Conservation (phyloP, 37 sponge, comb jelly and placozoan genomes). For the Chondrosia reniformis region DNA sequence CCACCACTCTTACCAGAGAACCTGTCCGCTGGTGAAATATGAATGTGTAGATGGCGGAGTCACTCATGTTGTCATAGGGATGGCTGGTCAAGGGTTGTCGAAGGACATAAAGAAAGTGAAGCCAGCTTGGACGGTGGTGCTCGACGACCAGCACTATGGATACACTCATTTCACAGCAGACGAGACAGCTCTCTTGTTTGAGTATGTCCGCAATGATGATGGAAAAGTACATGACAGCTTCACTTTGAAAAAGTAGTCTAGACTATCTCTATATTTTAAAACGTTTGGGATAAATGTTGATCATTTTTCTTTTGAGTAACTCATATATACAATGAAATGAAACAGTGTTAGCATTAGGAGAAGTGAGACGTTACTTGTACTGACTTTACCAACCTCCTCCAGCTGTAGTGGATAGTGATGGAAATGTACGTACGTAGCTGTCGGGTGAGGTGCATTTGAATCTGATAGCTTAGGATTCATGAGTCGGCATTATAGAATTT, state of each 20-base stretch:
- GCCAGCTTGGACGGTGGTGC: constrained; percentile 18
- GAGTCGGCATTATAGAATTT: too few species aligned
- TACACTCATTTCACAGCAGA: constrained; percentile 51
- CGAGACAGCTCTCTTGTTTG: constrained; percentile 43
- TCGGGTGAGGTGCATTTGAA: too few species aligned
- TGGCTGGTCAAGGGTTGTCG: constrained; percentile 25
- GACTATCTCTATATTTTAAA: background rate
- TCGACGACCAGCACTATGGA: constrained; percentile 64
- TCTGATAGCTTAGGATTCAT: too few species aligned
- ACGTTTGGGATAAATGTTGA: too few species aligned
- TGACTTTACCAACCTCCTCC: too few species aligned
- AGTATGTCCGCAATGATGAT: constrained; percentile 60
- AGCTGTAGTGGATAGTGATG: too few species aligned
- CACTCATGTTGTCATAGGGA: constrained; percentile 27
- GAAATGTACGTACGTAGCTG: too few species aligned
- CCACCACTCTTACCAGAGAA: constrained; percentile 75
- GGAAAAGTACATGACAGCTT: constrained; percentile 39
- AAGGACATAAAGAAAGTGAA: constrained; percentile 8
- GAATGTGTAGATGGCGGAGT: background rate
- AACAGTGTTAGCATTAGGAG: background rate
- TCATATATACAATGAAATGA: background rate
- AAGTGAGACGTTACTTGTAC: too few species aligned
- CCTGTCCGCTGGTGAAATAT: constrained; percentile 47
- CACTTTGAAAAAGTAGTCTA: constrained; percentile 13
- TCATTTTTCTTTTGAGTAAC: too few species aligned